phyloP scores from a whole-genome alignment of 2,113 vertebrate species.

The Pan troglodytes region DNA sequence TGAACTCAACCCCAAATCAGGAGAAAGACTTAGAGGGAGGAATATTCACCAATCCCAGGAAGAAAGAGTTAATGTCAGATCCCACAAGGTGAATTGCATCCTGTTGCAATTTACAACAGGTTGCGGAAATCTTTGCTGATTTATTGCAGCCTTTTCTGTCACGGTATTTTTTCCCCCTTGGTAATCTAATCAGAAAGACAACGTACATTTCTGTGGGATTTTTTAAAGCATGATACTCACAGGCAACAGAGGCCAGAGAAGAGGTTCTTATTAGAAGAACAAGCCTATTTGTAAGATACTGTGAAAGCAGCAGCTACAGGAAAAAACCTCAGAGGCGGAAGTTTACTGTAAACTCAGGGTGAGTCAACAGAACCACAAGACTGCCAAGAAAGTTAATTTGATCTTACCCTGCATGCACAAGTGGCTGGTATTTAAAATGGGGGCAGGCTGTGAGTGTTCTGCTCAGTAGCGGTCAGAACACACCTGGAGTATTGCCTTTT shows the following conservation, averaged over 20 bases:
- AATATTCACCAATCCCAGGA: neutral
- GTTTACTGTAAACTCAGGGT: neutral
- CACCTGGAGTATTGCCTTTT: neutral
- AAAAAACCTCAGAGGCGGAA: neutral
- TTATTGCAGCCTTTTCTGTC: neutral
- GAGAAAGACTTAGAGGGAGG: neutral
- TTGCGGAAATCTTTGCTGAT: neutral
- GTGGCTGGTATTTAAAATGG: neutral
- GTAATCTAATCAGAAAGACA: conserved; percentile 14
- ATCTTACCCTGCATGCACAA: neutral
- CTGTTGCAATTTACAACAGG: neutral
- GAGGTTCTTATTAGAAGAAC: neutral
- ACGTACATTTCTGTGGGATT: conserved; percentile 22
- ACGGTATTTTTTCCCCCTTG: neutral
- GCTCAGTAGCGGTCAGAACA: neutral
- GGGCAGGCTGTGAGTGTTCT: neutral
- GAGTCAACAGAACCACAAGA: neutral
- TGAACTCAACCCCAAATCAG: neutral
- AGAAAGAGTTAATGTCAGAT: neutral
- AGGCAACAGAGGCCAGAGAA: neutral
- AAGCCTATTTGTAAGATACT: neutral
- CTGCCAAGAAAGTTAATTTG: neutral
- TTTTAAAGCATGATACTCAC: conserved; percentile 11
- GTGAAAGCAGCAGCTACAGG: neutral
- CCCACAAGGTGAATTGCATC: neutral